phyloP scores from a whole-genome alignment of 2,888 invertebrate species.

The Glyphotaelius pellucidus region DNA sequence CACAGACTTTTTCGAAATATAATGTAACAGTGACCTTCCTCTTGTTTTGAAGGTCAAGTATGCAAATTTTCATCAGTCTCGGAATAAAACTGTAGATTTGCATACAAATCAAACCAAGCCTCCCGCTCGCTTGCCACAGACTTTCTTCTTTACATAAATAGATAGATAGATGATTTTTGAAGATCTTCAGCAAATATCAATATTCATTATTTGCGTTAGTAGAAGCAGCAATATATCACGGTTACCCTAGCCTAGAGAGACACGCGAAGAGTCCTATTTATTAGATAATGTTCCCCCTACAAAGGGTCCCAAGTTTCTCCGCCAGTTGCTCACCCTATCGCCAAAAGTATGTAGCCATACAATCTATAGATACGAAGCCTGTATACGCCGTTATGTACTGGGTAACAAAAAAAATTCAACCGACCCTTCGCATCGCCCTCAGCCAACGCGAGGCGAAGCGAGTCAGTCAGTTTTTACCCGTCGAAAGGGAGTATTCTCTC shows the following conservation, averaged over 20 bases:
- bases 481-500: constrained; percentile 20
- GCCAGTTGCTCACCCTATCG: constrained; percentile 28
- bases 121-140: too few species aligned
- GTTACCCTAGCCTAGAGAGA: background rate
- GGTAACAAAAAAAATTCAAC: constrained; percentile 18
- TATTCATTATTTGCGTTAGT: background rate
- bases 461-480: constrained; percentile 19
- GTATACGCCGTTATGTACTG: constrained; percentile 26
- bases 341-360: constrained; percentile 27
- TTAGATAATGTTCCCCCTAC: background rate
- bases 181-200: background rate
- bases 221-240: background rate
- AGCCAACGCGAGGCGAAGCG: constrained; percentile 4
- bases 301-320: background rate
- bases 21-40: too few species aligned
- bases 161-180: background rate
- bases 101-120: too few species aligned
- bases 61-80: too few species aligned
- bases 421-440: constrained; percentile 44
- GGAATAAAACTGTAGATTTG: too few species aligned
- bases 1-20: too few species aligned
- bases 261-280: background rate
- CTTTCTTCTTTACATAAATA: too few species aligned
- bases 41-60: too few species aligned
- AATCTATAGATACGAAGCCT: constrained; percentile 16